Percentiles rank a stretch among this genome's conserved stretches.
These are phyloP conservation scores for Dasysyrphus albostriatus DNA, from an alignment of 2,888 invertebrate species.

Conservation along the genomic window DNA sequence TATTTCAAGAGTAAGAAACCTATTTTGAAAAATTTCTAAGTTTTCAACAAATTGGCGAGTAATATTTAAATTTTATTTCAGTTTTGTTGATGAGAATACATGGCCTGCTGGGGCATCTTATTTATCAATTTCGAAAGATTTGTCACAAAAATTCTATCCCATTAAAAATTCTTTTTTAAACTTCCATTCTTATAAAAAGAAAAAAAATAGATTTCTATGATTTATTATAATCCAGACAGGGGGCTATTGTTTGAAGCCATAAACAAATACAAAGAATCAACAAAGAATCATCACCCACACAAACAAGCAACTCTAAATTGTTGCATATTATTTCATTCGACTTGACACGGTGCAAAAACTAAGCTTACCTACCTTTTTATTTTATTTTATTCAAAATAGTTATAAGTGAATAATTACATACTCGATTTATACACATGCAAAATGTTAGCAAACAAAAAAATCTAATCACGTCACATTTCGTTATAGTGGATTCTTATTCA, in stretches of 20 bases:
- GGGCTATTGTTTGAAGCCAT: conserved; percentile 47
- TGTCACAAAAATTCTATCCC: neutral
- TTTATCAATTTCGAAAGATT: neutral
- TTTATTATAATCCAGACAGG: conserved; percentile 40
- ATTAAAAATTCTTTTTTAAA: neutral
- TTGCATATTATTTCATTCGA: conserved; percentile 40
- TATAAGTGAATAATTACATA: conserved; percentile 46
- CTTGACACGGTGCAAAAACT: conserved; percentile 47
- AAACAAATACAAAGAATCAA: conserved; percentile 58
- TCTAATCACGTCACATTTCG: conserved; percentile 29
- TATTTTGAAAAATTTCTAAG: too few species aligned
- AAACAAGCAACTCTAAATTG: conserved; percentile 6
- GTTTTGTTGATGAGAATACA: too few species aligned
- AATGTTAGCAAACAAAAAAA: conserved; percentile 16
- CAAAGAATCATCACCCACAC: conserved; percentile 45
- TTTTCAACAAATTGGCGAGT: too few species aligned
- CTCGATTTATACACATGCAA: conserved; percentile 11
- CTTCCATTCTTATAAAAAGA: neutral
- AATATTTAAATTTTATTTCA: too few species aligned
- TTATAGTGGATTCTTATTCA: conserved; percentile 19
- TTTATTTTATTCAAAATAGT: neutral
- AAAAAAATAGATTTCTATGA: conserved; percentile 4
- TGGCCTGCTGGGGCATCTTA: neutral
- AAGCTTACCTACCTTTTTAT: neutral
- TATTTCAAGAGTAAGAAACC: too few species aligned